These are phyloP conservation scores for Podarcis raffonei DNA, from an alignment of 2,113 vertebrate species.

Conservation along the genomic window DNA sequence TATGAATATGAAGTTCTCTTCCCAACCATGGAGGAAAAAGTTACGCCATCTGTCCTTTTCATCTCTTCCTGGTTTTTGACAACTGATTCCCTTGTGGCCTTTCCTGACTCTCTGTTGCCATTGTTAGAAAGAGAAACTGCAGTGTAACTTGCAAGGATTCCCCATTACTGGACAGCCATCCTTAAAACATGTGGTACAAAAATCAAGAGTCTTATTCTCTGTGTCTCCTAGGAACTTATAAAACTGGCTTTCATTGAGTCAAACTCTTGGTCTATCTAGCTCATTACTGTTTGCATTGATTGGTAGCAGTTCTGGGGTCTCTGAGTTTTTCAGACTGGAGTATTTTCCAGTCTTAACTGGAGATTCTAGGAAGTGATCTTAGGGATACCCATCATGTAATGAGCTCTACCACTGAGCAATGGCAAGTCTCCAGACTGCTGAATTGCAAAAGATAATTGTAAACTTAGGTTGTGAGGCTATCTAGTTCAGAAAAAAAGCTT, in stretches of 20 bases:
- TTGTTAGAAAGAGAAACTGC: constrained; percentile 29
- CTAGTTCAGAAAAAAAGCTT: background rate
- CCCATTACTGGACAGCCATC: constrained; percentile 6
- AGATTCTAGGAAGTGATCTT: background rate
- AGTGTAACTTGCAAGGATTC: constrained; percentile 31
- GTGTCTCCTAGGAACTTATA: too few relatives aligned
- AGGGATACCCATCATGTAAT: background rate
- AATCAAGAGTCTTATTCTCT: background rate
- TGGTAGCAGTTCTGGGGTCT: background rate
- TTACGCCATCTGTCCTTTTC: constrained; percentile 14
- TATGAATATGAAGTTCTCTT: constrained; percentile 35
- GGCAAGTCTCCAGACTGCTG: background rate
- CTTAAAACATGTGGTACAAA: constrained; percentile 10
- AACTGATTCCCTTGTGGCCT: constrained; percentile 46
- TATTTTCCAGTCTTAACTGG: too few relatives aligned
- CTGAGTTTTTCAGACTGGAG: background rate
- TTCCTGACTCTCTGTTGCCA: background rate
- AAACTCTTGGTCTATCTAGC: background rate
- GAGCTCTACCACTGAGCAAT: background rate
- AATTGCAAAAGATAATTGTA: background rate
- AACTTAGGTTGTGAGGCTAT: background rate
- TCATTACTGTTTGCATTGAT: background rate
- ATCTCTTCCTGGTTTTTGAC: constrained; percentile 10
- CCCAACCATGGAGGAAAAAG: constrained; percentile 7
- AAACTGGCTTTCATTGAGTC: background rate